Percentiles rank a stretch among this genome's conserved stretches.
These are phyloP conservation scores for Pseudomugil tenellus DNA, from an alignment of 2,797 vertebrate species.

Conservation along the genomic window DNA sequence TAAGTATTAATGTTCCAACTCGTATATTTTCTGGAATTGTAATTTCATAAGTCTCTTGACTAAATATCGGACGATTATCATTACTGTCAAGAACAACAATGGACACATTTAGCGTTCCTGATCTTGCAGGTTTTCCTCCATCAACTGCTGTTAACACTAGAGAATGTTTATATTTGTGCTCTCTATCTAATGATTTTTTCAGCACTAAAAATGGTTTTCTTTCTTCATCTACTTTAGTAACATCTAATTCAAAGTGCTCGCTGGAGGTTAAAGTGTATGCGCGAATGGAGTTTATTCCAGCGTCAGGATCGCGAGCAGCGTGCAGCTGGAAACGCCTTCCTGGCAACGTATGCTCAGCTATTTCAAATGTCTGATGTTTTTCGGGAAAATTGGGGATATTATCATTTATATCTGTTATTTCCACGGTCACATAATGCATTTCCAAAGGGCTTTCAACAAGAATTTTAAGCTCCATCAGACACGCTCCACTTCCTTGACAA, in stretches of 20 bases:
- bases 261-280: constrained; percentile 69
- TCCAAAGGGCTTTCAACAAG: constrained; percentile 82
- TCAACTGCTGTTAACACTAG: constrained; percentile 65
- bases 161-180: constrained; percentile 31
- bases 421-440: constrained; percentile 77
- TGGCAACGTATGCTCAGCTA: constrained; percentile 49
- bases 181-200: constrained; percentile 73
- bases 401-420: constrained; percentile 83
- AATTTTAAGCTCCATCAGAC: constrained; percentile 80
- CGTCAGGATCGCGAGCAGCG: constrained; percentile 82
- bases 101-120: constrained; percentile 51
- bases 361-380: constrained; percentile 58
- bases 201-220: constrained; percentile 74
- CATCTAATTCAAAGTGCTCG: constrained; percentile 71
- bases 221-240: constrained; percentile 51
- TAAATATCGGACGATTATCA: constrained; percentile 67
- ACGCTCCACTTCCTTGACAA: constrained; percentile 68
- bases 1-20: constrained; percentile 20
- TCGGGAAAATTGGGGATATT: constrained; percentile 72
- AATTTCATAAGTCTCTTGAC: constrained; percentile 59
- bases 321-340: constrained; percentile 80
- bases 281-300: constrained; percentile 78
- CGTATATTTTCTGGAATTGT: constrained; percentile 59
- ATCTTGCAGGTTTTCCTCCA: constrained; percentile 70
- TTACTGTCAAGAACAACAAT: constrained; percentile 67